phyloP scores from a whole-genome alignment of 2,113 vertebrate genomes.

The Engystomops pustulosus region DNA sequence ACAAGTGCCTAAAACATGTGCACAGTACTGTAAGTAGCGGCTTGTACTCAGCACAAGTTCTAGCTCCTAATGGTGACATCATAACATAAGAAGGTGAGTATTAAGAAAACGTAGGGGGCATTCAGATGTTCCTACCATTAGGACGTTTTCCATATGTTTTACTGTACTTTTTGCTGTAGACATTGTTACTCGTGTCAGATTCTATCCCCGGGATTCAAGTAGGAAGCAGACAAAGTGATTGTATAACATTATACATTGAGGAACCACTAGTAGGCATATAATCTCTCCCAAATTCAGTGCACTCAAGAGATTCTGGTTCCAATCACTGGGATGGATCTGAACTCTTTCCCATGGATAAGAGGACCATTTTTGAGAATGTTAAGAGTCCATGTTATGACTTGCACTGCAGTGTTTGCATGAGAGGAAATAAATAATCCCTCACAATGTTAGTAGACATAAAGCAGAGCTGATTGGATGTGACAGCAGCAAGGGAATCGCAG shows the following conservation, averaged over 20 bases:
- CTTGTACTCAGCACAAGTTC: too few species aligned
- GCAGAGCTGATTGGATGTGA: constrained; percentile 18
- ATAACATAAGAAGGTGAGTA: too few species aligned
- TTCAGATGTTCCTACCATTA: too few species aligned
- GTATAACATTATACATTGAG: not conserved
- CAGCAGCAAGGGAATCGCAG: not conserved
- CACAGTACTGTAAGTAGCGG: too few species aligned
- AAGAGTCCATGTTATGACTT: constrained; percentile 42
- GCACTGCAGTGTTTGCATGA: constrained; percentile 25
- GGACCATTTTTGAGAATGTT: constrained; percentile 20
- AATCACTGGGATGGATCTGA: constrained; percentile 8
- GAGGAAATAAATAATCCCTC: constrained; percentile 35
- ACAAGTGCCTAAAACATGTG: too few species aligned
- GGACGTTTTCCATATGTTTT: not conserved
- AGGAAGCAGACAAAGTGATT: not conserved
- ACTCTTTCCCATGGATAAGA: constrained; percentile 12
- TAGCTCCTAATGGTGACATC: too few species aligned
- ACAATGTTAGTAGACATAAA: constrained; percentile 21
- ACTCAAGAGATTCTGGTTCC: constrained; percentile 20
- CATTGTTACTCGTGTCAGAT: not conserved
- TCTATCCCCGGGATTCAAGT: not conserved
- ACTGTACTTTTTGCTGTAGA: too few species aligned
- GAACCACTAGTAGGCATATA: not conserved
- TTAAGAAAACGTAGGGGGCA: too few species aligned
- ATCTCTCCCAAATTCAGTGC: too few species aligned